phyloP scores from a whole-genome alignment of 2,888 invertebrate species.

The Atethmia centrago region DNA sequence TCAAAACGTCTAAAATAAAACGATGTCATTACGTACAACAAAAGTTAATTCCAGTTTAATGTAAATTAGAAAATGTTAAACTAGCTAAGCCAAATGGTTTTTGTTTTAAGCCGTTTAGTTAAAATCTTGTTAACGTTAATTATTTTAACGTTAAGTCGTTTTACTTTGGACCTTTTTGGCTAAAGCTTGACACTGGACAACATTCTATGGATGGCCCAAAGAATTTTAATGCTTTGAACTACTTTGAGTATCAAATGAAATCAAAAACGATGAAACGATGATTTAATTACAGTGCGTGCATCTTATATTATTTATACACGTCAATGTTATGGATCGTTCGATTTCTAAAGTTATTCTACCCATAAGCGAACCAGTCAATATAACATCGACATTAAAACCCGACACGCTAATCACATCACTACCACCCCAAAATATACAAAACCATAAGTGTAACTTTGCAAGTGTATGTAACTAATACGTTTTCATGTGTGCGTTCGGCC shows the following conservation, averaged over 20 bases:
- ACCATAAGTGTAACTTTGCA: background rate
- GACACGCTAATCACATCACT: constrained; percentile 23
- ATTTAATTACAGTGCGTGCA: background rate
- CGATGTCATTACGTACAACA: constrained; percentile 31
- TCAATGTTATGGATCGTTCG: background rate
- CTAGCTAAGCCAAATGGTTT: constrained; percentile 54
- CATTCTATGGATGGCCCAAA: background rate
- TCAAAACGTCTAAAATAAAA: constrained; percentile 1
- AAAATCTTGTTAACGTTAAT: constrained; percentile 47
- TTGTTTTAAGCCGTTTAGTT: constrained; percentile 56
- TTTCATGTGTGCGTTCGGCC: constrained; percentile 36
- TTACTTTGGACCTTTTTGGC: constrained; percentile 3
- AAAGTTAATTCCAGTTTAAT: constrained; percentile 46
- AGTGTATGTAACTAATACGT: constrained; percentile 7
- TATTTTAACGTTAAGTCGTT: constrained; percentile 36
- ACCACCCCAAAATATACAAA: constrained; percentile 7
- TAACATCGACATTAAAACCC: constrained; percentile 4
- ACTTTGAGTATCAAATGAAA: background rate
- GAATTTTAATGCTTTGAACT: background rate
- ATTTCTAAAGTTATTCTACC: background rate
- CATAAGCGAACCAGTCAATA: background rate
- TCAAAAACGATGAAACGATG: background rate
- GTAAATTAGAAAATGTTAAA: constrained; percentile 56
- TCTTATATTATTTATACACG: background rate
- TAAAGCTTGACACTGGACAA: background rate